Conservation (phyloP, 2,797 vertebrate genomes). For the Periparus ater region DNA sequence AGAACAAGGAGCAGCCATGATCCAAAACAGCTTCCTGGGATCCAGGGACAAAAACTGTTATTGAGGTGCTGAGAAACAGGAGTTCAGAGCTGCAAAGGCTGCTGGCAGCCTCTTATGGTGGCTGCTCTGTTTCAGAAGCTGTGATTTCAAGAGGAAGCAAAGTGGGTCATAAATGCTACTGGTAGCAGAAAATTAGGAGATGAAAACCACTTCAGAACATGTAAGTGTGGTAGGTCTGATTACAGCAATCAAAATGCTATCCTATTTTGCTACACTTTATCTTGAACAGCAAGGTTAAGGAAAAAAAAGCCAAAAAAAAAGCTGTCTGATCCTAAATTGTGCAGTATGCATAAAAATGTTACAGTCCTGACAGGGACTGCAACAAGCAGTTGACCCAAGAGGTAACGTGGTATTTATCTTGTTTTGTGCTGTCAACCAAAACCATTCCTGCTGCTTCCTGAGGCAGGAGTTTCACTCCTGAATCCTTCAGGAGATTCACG, state of each 20-base stretch:
- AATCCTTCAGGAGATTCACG: too few species aligned
- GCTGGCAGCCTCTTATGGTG: background rate
- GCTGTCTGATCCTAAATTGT: background rate
- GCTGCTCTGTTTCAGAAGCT: background rate
- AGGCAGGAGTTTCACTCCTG: background rate
- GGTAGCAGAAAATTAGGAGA: slow-evolving; percentile 28
- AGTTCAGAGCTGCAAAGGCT: background rate
- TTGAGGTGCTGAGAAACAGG: background rate
- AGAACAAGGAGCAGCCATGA: background rate
- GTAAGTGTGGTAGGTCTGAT: slow-evolving; percentile 32
- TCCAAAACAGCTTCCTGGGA: background rate
- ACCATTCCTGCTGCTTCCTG: background rate
- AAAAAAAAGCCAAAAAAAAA: background rate
- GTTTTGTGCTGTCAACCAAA: background rate
- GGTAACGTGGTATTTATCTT: background rate
- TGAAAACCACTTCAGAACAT: slow-evolving; percentile 27
- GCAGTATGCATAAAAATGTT: background rate
- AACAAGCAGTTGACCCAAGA: background rate
- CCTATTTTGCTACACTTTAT: background rate
- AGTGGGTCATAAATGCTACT: background rate
- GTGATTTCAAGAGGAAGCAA: slow-evolving; percentile 24
- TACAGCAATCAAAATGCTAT: slow-evolving; percentile 41
- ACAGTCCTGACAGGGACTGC: background rate
- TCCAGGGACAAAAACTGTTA: background rate
- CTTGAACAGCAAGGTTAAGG: background rate